Evolutionary conservation across 2,113 vertebrate species (phyloP).

Genomic region (Sturnus vulgaris): DNA sequence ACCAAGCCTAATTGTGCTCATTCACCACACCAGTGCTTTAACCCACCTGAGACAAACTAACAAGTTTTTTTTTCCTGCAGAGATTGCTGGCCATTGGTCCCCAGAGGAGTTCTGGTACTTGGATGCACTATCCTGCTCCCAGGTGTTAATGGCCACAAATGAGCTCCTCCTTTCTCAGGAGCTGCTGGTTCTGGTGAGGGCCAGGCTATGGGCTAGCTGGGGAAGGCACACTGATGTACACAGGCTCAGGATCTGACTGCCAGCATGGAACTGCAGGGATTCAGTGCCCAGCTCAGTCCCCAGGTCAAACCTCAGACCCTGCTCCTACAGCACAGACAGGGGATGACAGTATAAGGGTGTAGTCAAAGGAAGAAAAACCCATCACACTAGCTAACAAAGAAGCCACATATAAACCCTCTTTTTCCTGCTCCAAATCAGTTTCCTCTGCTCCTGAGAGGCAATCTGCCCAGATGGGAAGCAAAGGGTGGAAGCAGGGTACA

Average conservation of each 20-base stretch:
- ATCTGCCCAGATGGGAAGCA: neutral
- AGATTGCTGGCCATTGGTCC: neutral
- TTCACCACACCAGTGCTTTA: neutral
- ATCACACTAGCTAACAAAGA: neutral
- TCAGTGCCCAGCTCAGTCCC: neutral
- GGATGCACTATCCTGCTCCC: neutral
- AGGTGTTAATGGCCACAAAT: neutral
- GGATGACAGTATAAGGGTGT: fast-evolving
- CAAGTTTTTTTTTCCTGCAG: neutral
- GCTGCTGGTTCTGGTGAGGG: neutral
- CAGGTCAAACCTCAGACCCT: neutral
- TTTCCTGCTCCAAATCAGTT: neutral
- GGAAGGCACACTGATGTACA: neutral
- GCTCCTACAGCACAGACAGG: neutral
- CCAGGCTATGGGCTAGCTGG: neutral
- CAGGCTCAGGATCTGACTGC: neutral
- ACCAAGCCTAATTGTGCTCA: neutral
- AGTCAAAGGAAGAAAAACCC: neutral
- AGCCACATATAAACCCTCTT: neutral
- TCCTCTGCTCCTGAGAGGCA: neutral
- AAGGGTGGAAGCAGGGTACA: neutral
- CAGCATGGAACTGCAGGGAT: neutral
- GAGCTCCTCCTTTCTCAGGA: fast-evolving
- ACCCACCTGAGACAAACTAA: neutral
- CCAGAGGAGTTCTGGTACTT: neutral